Evolutionary conservation across 2,888 invertebrate genomes (phyloP), one percentile per base, ranked within the genome.

Genomic region (Drosophila rubida): DNA sequence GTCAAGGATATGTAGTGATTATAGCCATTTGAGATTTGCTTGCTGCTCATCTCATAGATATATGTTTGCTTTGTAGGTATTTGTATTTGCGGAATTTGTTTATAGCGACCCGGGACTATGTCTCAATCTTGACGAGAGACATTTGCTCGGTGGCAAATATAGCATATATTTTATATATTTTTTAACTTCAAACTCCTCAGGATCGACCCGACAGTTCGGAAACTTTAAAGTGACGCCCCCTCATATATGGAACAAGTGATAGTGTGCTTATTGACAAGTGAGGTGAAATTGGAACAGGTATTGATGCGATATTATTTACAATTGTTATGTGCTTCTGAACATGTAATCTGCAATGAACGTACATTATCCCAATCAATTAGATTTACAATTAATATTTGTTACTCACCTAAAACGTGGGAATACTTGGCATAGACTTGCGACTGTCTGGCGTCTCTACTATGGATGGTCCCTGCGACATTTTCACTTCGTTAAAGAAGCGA

Each of bases 121-220:
- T 69, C 75, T 74, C 75, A 76, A 61, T 78, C 79, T 49, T 61
- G 16, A 39, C 44, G 77, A 75, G 59, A 61, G 65, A 70, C 63
- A 65, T 51, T 44, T 61, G 62, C 78, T 46, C 74, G 59, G 74
- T 68, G 66, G 69, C 74, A 61, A 46, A 44, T 54, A 13, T 23
- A 32, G 14, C 39, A 49, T 53, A 39, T 39, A 41, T 49, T 37
- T 27, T 27, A 48, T 23, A 50, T 46, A 46, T 46, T 30, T 48
- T 53, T 58, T 35, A 62, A 25, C 49, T 42, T 54, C 67, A 69
- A 77, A 66, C 61, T 45, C 37, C 3, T 74, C 64, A 55, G 60
- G 64, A 16, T 41, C 6, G 44, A 67, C 62, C 66, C 64, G 50
- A 80, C 49, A 58, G 60, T 48, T 63, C 49, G 75, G 67, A 75